Base-by-base conservation (phyloP, 1,140 invertebrate genomes). In the Rhagoletis pomonella region DNA sequence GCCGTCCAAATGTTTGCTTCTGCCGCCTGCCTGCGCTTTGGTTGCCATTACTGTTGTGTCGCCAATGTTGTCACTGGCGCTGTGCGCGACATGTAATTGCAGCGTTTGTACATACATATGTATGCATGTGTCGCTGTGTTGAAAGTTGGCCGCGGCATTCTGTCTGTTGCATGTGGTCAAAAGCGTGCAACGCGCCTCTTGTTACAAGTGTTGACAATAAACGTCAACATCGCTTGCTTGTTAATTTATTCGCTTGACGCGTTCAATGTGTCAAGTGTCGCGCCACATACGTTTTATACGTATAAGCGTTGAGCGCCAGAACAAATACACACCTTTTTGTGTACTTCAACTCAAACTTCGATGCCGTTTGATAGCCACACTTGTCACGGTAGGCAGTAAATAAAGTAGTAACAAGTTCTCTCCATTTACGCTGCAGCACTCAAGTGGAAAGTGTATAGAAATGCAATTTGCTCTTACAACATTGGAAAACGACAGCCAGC, bases 121-220 rank as follows among this genome's bases (percentile, higher is more conserved):
- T 62, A 1, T 81, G 73, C 44, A 77, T 29, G 4, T 50, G 10
- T 12, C 17, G 7, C n/a, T 19, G 47, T 81, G n/a, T 81, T 58
- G 47, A n/a, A 81, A 47, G 73, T 19, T 62, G 60, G 19, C 29
- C 29, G 62, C 10, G 64, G 6, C 29, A 19, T 7, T 17, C 42
- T 55, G 14, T 17, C 42, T 55, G 14, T 47, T 81, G 73, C 1
- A 42, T 47, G 12, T 62, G 84, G 84, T 85, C 42, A 84, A 85
- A 87, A 88, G 85, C 73, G 86, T 87, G 77, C 86, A 86, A 87
- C 77, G 77, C 86, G 77, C 73, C 73, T 88, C 88, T 44, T 86
- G 85, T 88, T 85, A 64, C 88, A 86, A 88, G 88, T 88, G 88
- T 87, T 87, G 85, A 81, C 88, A 88, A 88, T 88, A 87, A 88